A percentile compares a stretch with the other conserved stretches of the same genome.
These are phyloP conservation scores for Tenthredo mesomela DNA, from an alignment of 2,888 invertebrate species.

Conservation along the genomic window DNA sequence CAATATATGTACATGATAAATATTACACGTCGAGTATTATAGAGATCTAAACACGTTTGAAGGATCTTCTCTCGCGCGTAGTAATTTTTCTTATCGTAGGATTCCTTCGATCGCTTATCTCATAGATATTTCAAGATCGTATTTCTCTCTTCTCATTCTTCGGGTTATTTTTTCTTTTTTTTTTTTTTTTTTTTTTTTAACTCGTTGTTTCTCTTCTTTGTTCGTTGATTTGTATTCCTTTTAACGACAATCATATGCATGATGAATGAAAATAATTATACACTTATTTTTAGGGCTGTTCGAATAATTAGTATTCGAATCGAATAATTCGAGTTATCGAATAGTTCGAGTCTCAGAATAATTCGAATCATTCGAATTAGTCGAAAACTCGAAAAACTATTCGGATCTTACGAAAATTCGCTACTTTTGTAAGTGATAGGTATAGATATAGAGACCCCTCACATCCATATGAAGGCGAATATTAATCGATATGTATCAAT, in stretches of 20 bases:
- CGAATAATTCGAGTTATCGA: no score
- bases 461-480: no score
- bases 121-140: neutral
- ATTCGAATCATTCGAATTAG: no score
- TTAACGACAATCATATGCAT: neutral
- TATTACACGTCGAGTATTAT: neutral
- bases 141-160: neutral
- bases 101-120: slow-evolving; percentile 3
- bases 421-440: no score
- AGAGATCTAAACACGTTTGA: neutral
- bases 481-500: no score
- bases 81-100: neutral
- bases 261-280: neutral
- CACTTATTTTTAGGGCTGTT: no score
- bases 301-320: no score
- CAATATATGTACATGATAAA: slow-evolving; percentile 4
- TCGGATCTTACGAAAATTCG: no score
- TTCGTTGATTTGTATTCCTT: neutral
- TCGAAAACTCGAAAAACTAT: no score
- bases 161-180: neutral
- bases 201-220: neutral
- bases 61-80: neutral
- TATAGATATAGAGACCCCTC: no score
- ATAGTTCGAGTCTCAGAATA: no score
- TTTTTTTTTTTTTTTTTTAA: neutral